Base-by-base conservation (phyloP, 2,797 vertebrate species). In the Strix occidentalis region DNA sequence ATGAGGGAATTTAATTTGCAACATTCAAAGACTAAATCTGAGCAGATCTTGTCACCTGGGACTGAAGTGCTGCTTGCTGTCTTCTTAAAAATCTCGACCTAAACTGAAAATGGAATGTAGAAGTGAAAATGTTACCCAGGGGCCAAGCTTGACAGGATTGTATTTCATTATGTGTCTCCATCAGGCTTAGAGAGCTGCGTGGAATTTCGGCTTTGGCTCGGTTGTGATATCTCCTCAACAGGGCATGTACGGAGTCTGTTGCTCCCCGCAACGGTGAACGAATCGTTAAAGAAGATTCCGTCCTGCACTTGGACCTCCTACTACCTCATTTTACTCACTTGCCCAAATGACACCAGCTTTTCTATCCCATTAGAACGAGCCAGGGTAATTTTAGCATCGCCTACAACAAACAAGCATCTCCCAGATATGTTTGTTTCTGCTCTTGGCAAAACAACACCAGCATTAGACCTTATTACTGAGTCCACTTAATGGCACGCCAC, bases 1-100 rank as follows among this genome's bases (percentile, higher is more conserved):
- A 99, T 98, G 98, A 99, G 99, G 99, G 99, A 99, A 99, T 99
- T 99, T 99, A 98, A 99, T 99, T 99, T 99, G 99, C 98, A 99
- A 98, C 99, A 99, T 99, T 99, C 99, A 99, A 99, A 99, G 99
- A 99, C 99, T 98, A 98, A 99, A 99, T 99, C 99, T 98, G 98
- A 99, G 98, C 98, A 98, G 98, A 99, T 99, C 98, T 98, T 98
- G 98, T 99, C 99, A 99, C 98, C 91, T 99, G 98, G 99, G 98
- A 98, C 97, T 87, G 46, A 57, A 97, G 96, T 98, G 98, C 98
- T 97, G 97, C 98, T 98, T 98, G 98, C 98, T 98, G 98, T 98
- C 98, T 99, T 98, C 98, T 99, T 99, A 97, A 98, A 98, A 98
- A 98, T 98, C 98, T 98, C 98, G 96, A 98, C 98, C 98, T 98